These are phyloP conservation scores for Oreotragus oreotragus DNA, from an alignment of 2,113 vertebrate species.

Conservation along the genomic window DNA sequence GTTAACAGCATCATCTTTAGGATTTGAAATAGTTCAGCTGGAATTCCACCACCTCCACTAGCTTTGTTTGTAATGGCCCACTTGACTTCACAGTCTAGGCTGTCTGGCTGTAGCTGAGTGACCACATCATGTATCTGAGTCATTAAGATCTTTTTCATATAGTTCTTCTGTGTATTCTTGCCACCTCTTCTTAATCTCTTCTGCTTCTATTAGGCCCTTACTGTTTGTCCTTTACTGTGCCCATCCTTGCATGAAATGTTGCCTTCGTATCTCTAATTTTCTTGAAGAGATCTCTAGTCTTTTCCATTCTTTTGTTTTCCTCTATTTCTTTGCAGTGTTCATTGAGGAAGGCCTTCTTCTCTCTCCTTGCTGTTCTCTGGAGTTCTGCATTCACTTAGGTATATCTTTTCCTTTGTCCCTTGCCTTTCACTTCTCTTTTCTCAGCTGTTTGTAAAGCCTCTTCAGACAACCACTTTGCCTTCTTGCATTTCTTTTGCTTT, in stretches of 20 bases:
- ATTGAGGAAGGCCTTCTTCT: background rate
- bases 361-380: background rate
- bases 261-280: background rate
- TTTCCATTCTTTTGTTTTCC: background rate
- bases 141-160: background rate
- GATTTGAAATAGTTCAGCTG: background rate
- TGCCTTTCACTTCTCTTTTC: background rate
- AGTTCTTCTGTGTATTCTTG: background rate
- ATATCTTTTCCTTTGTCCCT: background rate
- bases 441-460: background rate
- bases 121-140: background rate
- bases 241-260: background rate
- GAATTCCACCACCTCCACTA: background rate
- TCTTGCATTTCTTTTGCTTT: background rate
- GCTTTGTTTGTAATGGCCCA: background rate
- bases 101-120: background rate
- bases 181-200: background rate
- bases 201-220: background rate
- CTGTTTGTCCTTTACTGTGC: background rate
- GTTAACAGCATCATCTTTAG: background rate
- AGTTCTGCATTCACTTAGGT: background rate
- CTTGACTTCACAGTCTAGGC: background rate
- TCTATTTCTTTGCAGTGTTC: background rate
- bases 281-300: background rate
- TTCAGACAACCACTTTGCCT: background rate